phyloP scores from a whole-genome alignment of 2,113 vertebrate species.

The Nymphicus hollandicus region DNA sequence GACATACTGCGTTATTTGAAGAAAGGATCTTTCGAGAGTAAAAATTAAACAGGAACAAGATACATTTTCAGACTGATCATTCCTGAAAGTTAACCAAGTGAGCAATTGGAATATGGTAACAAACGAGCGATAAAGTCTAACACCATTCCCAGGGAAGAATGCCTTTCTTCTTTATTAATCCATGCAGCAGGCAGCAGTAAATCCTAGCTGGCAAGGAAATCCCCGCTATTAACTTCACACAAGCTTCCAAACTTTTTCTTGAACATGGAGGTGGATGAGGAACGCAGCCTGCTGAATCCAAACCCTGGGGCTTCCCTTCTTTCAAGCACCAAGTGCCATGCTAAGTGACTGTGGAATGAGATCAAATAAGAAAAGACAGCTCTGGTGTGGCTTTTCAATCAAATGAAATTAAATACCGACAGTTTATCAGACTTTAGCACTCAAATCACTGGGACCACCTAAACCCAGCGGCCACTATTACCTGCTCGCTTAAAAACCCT shows the following conservation, averaged over 20 bases:
- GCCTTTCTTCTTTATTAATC: constrained; percentile 22
- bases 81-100: background rate
- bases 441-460: background rate
- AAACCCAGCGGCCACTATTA: background rate
- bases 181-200: constrained; percentile 15
- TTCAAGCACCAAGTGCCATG: background rate
- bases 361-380: background rate
- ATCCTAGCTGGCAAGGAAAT: background rate
- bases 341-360: background rate
- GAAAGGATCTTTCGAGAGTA: background rate
- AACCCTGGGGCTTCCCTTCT: background rate
- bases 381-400: background rate
- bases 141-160: background rate
- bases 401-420: background rate
- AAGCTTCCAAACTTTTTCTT: background rate
- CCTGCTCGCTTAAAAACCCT: background rate
- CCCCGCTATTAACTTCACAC: background rate
- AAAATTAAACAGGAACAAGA: constrained; percentile 26
- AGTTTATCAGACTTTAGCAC: background rate
- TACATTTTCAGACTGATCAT: background rate
- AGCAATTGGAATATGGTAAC: background rate
- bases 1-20: background rate
- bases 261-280: background rate
- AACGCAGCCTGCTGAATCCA: background rate
- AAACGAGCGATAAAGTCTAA: background rate